phyloP scores from a whole-genome alignment of 2,113 vertebrate species.

The Chionodraco myersi region DNA sequence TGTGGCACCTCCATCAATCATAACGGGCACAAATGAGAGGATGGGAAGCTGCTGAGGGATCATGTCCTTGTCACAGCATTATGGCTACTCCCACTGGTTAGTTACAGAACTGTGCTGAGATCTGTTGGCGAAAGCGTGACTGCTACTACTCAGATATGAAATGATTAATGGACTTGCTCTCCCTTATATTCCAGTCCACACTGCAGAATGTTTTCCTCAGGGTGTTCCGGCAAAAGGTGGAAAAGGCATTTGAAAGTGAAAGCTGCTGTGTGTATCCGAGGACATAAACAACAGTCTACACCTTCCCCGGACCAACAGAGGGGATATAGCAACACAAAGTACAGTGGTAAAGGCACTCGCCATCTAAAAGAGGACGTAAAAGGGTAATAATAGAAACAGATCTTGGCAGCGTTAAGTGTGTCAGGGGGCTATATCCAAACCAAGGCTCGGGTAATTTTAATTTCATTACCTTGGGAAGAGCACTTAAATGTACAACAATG shows the following conservation, averaged over 20 bases:
- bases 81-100: background rate
- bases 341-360: too few relatives aligned
- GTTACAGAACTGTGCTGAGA: background rate
- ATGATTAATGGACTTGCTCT: background rate
- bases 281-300: background rate
- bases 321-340: background rate
- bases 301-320: background rate
- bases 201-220: background rate
- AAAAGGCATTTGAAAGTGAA: conserved; percentile 2
- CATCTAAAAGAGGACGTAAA: background rate
- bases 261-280: background rate
- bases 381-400: background rate
- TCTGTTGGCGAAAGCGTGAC: background rate
- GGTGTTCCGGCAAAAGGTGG: background rate
- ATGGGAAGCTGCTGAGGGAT: background rate
- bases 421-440: background rate
- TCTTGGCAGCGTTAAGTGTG: background rate
- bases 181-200: background rate
- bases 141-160: background rate
- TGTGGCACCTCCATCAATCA: background rate
- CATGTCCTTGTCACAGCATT: background rate
- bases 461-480: background rate
- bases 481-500: background rate
- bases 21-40: background rate
- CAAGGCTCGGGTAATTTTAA: background rate